Conservation (phyloP, 2,113 vertebrate species). For the Pitta sordida region DNA sequence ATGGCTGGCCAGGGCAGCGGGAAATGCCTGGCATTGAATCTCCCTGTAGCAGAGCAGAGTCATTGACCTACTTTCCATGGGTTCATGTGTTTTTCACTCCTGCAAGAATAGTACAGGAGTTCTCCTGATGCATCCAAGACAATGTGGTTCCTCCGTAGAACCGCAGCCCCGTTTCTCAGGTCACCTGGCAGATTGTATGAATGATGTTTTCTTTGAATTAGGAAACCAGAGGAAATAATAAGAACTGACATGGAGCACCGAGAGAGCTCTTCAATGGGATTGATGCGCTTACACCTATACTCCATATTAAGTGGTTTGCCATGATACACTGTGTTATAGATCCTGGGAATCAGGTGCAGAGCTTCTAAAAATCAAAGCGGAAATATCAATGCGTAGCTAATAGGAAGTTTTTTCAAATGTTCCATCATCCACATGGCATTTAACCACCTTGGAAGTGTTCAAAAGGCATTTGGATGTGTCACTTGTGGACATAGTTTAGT, state of each 20-base stretch:
- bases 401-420: neutral
- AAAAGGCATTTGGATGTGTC: neutral
- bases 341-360: neutral
- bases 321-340: neutral
- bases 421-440: fast-evolving
- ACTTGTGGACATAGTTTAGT: neutral
- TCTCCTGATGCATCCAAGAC: fast-evolving
- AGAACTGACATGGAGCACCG: neutral
- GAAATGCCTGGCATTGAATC: neutral
- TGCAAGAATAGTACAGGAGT: neutral
- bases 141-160: neutral
- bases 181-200: neutral
- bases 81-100: fast-evolving
- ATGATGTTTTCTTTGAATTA: neutral
- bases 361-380: neutral
- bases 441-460: neutral
- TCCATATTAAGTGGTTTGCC: neutral
- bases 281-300: fast-evolving
- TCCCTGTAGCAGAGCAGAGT: neutral
- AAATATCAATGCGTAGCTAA: neutral
- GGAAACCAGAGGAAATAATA: neutral
- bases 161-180: neutral
- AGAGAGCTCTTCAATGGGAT: fast-evolving
- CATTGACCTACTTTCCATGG: fast-evolving
- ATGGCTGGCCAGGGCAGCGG: neutral